These are phyloP conservation scores for Eupeodes luniger DNA, from an alignment of 2,888 invertebrate genomes.

Conservation along the genomic window DNA sequence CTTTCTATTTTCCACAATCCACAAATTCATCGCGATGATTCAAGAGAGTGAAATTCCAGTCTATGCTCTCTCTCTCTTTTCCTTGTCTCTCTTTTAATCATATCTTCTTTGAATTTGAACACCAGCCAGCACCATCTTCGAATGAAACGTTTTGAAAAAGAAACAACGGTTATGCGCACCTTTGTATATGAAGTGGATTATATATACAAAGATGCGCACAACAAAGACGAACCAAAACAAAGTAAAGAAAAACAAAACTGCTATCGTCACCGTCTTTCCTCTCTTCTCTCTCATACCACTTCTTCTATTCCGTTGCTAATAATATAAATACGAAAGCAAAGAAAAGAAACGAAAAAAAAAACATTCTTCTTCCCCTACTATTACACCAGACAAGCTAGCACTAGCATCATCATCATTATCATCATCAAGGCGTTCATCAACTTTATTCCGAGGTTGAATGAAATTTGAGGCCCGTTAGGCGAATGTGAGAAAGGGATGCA, in stretches of 20 bases:
- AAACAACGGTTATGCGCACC: constrained; percentile 66
- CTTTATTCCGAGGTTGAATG: constrained; percentile 65
- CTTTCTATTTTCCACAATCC: constrained; percentile 25
- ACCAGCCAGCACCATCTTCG: not conserved
- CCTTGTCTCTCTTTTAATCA: not conserved
- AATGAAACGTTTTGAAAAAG: constrained; percentile 39
- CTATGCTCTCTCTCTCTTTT: constrained; percentile 3
- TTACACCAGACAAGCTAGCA: constrained; percentile 41
- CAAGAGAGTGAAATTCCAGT: constrained; percentile 15
- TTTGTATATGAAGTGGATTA: too few relatives aligned
- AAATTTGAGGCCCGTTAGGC: constrained; percentile 59
- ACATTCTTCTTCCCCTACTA: constrained; percentile 39
- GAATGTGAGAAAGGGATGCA: constrained; percentile 53
- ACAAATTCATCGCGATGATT: constrained; percentile 19
- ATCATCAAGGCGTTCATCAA: constrained; percentile 50
- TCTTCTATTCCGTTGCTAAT: not conserved
- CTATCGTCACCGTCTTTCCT: constrained; percentile 30
- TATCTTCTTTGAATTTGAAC: not conserved
- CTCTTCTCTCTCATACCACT: not conserved
- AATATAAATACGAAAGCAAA: not conserved
- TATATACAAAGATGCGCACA: constrained; percentile 53
- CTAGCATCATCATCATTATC: too few relatives aligned
- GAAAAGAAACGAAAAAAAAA: constrained; percentile 7
- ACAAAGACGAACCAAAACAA: constrained; percentile 72
- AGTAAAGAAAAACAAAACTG: constrained; percentile 59